These are phyloP conservation scores for Tylochromis polylepis DNA, from an alignment of 2,113 vertebrate genomes.

Conservation along the genomic window DNA sequence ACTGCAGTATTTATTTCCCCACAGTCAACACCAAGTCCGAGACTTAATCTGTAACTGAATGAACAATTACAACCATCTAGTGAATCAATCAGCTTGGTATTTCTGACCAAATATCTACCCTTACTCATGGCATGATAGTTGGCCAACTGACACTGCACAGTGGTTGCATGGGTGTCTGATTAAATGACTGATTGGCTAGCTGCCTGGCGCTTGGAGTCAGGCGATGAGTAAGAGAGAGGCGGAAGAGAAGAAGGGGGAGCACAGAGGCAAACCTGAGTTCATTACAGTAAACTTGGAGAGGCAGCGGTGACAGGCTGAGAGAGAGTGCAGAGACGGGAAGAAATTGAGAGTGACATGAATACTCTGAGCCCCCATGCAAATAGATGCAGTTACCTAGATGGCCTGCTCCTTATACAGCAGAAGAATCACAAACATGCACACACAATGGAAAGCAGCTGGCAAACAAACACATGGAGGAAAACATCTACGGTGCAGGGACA, in stretches of 20 bases:
- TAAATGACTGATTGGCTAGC: conserved; percentile 29
- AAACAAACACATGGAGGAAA: background rate
- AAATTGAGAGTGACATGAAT: conserved; percentile 56
- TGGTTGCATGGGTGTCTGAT: conserved; percentile 28
- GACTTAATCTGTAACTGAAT: background rate
- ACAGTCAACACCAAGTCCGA: background rate
- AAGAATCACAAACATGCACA: conserved; percentile 8
- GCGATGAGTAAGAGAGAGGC: background rate
- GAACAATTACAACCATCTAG: background rate
- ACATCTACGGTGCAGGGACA: background rate
- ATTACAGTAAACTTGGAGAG: conserved; percentile 57
- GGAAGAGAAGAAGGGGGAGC: background rate
- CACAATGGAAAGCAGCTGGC: background rate
- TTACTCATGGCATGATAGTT: conserved; percentile 7
- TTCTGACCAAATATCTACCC: conserved; percentile 7
- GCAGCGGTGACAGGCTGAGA: conserved; percentile 55
- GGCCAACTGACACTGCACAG: background rate
- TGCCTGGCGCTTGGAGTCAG: conserved; percentile 18
- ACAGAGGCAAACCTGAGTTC: conserved; percentile 51
- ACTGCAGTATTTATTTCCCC: background rate
- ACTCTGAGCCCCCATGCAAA: conserved; percentile 46
- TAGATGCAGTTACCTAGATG: conserved; percentile 48
- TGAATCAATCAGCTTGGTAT: background rate
- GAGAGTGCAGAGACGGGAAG: conserved; percentile 33
- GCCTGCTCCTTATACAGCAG: conserved; percentile 16